Conservation (phyloP, 2,113 vertebrate species). For the Lepus americanus region DNA sequence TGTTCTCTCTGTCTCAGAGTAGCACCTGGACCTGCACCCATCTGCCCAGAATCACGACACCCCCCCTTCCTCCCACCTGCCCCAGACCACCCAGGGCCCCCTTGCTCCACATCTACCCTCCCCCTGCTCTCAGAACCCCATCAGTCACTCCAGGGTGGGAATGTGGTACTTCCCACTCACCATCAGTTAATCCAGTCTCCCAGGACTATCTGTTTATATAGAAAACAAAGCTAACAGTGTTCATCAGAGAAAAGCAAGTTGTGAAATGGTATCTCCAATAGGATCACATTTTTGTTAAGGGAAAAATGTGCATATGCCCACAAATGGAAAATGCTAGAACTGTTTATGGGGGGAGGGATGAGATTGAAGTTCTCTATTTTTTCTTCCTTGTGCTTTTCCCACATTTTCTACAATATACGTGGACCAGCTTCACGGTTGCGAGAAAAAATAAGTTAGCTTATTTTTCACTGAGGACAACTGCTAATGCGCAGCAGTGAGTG, state of each 20-base stretch:
- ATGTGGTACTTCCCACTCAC: neutral
- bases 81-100: neutral
- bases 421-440: neutral
- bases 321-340: neutral
- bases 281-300: neutral
- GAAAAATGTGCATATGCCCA: neutral
- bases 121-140: neutral
- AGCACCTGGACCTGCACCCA: neutral
- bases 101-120: neutral
- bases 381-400: neutral
- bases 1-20: neutral
- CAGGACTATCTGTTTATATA: neutral
- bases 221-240: neutral
- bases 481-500: neutral
- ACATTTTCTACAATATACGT: neutral
- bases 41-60: neutral
- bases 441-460: neutral
- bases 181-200: neutral
- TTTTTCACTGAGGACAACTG: neutral
- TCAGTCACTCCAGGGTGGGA: neutral
- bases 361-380: neutral
- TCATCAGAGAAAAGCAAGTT: neutral
- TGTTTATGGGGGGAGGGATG: neutral
- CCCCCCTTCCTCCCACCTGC: neutral
- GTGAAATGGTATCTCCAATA: neutral